Evolutionary conservation across 2,113 vertebrate genomes (phyloP), one percentile per base, ranked within the genome.

Genomic region (Hippocampus mohnikei): DNA sequence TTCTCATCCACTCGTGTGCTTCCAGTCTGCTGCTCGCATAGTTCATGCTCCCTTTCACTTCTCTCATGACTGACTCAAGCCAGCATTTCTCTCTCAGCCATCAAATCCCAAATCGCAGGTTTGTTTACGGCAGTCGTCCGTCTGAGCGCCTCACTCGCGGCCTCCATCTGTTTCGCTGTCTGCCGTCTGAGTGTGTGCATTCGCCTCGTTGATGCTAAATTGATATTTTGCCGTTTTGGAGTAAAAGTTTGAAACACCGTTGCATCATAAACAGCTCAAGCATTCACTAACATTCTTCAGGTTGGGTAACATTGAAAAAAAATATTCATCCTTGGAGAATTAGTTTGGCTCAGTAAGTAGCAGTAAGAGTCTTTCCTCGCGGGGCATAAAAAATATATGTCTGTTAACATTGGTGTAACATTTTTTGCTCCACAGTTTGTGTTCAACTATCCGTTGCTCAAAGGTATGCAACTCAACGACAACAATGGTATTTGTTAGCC

Each of bases 81-180:
- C 84, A 87, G 58, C 78, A 70, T 71, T 83, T 77, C 83, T 79
- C 83, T 79, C 78, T 87, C 87, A 85, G 84, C 81, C 87, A 81
- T 89, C 83, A 89, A 91, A 91, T 91, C 88, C 85, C 85, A 87
- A 80, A 84, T 85, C 81, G 71, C 83, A 87, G 87, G 87, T 90
- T 88, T 79, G 88, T 86, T 89, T 86, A 78, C 87, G 72, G 74
- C 85, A 75, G 71, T 80, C 13, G 41, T 65, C 81, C 42, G 23
- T 46, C 63, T 46, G 13, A 78, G 83, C 33, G 67, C 77, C 69
- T 61, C 58, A 37, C 81, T 80, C 75, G n/a, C 67, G 21, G 72
- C 71, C 72, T 81, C 84, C 83, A 88, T 88, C 88, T 89, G 87
- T 84, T 83, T 84, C 25, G 3, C 61, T 71, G 10, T 65, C 71